phyloP scores from a whole-genome alignment of 1,140 invertebrate species.

The Lamellibrachia luymesi region DNA sequence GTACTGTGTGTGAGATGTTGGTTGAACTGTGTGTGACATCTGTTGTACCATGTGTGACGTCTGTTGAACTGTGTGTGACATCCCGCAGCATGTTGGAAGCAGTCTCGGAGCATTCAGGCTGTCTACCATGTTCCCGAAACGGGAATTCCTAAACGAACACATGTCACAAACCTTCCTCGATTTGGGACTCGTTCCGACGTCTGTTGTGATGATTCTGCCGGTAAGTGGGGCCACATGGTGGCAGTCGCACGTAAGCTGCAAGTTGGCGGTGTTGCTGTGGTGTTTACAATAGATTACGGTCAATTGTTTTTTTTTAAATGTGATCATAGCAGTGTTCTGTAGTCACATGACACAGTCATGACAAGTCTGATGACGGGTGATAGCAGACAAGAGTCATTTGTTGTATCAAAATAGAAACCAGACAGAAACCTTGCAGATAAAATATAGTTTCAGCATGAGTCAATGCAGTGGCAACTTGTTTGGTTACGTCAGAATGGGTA shows the following conservation, averaged over 20 bases:
- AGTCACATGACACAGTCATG: no score
- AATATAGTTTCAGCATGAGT: no score
- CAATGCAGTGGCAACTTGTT: no score
- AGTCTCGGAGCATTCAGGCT: conserved; percentile 63
- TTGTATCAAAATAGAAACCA: no score
- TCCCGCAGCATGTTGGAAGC: not conserved
- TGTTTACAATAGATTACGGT: not conserved
- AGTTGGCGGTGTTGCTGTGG: not conserved
- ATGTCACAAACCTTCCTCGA: conserved; percentile 66
- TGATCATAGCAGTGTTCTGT: no score
- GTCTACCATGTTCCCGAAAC: conserved; percentile 76
- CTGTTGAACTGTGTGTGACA: no score
- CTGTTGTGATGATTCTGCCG: conserved; percentile 75
- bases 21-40: not conserved
- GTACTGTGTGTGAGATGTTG: no score
- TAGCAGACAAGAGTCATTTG: no score
- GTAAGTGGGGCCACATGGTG: conserved; percentile 48
- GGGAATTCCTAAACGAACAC: conserved; percentile 68
- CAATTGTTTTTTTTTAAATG: no score
- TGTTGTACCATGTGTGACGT: not conserved
- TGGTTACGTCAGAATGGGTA: no score
- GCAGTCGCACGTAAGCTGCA: not conserved
- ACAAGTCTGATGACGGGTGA: no score
- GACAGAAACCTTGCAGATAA: no score
- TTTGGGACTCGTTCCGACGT: conserved; percentile 74